Evolutionary conservation across 2,888 invertebrate genomes (phyloP).

Genomic region (Biston stratarius): DNA sequence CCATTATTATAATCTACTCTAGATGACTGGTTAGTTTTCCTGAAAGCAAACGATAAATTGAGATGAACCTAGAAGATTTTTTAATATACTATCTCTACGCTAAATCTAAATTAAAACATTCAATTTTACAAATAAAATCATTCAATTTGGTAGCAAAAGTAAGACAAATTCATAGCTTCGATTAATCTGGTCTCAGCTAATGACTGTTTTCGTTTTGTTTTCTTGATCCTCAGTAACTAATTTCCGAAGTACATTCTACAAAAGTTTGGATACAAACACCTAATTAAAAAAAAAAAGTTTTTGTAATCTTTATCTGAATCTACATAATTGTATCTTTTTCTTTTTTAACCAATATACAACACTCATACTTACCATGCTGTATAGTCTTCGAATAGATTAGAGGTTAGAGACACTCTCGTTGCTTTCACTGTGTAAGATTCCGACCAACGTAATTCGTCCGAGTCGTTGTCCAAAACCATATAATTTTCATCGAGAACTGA

Average conservation of each 20-base stretch:
- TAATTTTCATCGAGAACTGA: conserved; percentile 17
- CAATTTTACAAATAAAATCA: too few species aligned
- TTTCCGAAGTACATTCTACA: too few species aligned
- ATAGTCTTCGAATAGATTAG: conserved; percentile 59
- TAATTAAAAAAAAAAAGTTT: too few species aligned
- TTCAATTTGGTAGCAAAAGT: too few species aligned
- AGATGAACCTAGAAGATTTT: background rate
- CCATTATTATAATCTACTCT: conserved; percentile 67
- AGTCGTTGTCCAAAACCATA: conserved; percentile 6
- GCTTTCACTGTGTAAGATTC: conserved; percentile 55
- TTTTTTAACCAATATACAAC: background rate
- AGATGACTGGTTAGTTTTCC: conserved; percentile 44
- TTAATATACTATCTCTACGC: background rate
- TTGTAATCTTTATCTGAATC: too few species aligned
- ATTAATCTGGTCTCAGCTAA: too few species aligned
- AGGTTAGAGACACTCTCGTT: conserved; percentile 54
- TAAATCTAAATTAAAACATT: background rate
- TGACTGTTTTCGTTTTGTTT: too few species aligned
- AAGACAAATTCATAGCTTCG: too few species aligned
- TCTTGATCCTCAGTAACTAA: too few species aligned
- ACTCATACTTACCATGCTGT: conserved; percentile 60
- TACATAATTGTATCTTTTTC: too few species aligned
- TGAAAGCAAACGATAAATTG: background rate
- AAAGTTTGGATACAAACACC: too few species aligned
- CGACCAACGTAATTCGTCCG: conserved; percentile 56